Percentiles rank a stretch among this genome's conserved stretches.
Evolutionary conservation across 2,797 vertebrate species (phyloP).

Genomic region (Harpagifer antarcticus): DNA sequence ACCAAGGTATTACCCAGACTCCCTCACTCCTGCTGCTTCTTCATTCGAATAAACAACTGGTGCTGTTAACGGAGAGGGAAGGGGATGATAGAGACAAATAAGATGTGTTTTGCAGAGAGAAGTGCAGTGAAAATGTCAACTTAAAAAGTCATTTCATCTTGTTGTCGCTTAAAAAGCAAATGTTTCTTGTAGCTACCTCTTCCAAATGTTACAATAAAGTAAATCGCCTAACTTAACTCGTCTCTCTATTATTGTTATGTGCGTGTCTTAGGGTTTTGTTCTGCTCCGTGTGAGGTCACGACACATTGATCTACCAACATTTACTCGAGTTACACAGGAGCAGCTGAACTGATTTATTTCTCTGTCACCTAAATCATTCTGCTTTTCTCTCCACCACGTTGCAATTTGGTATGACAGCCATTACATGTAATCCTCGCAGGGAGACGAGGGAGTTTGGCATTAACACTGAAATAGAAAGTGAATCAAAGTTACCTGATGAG

Average conservation of each 20-base stretch:
- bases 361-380: slow-evolving; percentile 40
- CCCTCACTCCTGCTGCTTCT: slow-evolving; percentile 14
- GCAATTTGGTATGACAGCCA: slow-evolving; percentile 63
- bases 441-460: slow-evolving; percentile 53
- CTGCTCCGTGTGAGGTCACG: neutral
- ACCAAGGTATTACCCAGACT: slow-evolving; percentile 1
- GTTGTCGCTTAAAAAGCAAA: neutral
- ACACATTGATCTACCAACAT: slow-evolving; percentile 31
- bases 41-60: slow-evolving; percentile 43
- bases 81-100: slow-evolving; percentile 17
- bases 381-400: slow-evolving; percentile 49
- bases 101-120: slow-evolving; percentile 13
- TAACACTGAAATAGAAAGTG: slow-evolving; percentile 41
- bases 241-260: neutral
- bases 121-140: slow-evolving; percentile 1
- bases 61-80: slow-evolving; percentile 15
- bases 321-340: slow-evolving; percentile 19
- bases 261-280: neutral
- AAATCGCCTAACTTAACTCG: neutral
- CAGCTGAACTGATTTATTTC: slow-evolving; percentile 40
- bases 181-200: neutral
- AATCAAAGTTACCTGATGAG: slow-evolving; percentile 37
- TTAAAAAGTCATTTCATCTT: slow-evolving; percentile 15
- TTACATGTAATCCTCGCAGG: slow-evolving; percentile 38
- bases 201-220: neutral